phyloP scores from a whole-genome alignment of 2,113 vertebrate species.

The Stegostoma tigrinum region DNA sequence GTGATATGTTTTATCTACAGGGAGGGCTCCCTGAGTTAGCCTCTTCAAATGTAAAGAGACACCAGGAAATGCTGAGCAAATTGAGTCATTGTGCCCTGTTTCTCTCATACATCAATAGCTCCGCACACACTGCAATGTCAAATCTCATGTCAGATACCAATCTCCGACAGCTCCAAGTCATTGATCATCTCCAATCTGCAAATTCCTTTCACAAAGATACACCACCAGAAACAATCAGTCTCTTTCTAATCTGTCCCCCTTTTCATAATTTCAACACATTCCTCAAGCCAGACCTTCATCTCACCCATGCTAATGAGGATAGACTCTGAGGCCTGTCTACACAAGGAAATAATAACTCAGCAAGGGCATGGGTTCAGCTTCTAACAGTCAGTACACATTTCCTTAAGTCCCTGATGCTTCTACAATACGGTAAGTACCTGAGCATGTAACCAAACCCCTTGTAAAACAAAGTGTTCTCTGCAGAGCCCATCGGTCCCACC shows the following conservation, averaged over 20 bases:
- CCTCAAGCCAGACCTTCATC: background rate
- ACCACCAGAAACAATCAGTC: background rate
- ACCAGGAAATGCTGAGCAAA: background rate
- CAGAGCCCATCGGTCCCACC: background rate
- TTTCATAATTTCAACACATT: too few relatives aligned
- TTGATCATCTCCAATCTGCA: background rate
- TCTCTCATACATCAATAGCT: background rate
- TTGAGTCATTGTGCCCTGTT: background rate
- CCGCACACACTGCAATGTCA: background rate
- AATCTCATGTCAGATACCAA: background rate
- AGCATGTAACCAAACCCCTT: background rate
- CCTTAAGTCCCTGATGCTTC: background rate
- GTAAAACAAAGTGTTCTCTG: background rate
- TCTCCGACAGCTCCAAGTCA: background rate
- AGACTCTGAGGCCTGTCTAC: background rate
- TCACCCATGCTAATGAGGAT: background rate
- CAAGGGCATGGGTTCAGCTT: background rate
- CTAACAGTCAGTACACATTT: background rate
- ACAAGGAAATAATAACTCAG: background rate
- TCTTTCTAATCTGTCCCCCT: background rate
- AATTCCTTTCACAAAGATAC: background rate
- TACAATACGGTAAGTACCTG: background rate
- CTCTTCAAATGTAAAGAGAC: background rate
- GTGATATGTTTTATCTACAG: background rate
- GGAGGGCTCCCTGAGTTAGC: background rate